phyloP scores from a whole-genome alignment of 2,113 vertebrate genomes.

The Anseranas semipalmata region DNA sequence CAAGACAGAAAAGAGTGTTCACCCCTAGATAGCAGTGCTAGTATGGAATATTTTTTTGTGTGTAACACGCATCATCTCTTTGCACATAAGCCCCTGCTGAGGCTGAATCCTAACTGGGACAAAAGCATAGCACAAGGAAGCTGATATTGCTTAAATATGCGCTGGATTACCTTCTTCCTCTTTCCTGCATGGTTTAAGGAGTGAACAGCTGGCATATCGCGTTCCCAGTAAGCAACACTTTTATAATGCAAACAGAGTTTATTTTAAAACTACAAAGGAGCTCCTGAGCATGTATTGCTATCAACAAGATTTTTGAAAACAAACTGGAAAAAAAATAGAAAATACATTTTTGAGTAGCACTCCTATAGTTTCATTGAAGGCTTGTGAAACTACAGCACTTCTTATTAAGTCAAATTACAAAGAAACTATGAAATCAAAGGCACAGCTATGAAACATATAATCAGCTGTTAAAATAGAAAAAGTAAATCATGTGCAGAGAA shows the following conservation, averaged over 20 bases:
- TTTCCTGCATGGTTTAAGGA: neutral
- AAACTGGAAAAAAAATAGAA: neutral
- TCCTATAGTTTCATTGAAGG: neutral
- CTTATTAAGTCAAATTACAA: neutral
- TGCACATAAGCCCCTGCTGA: neutral
- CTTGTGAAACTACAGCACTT: neutral
- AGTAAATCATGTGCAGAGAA: neutral
- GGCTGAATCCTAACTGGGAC: neutral
- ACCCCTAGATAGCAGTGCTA: neutral
- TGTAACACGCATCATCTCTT: neutral
- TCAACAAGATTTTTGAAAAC: neutral
- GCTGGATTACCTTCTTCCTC: neutral
- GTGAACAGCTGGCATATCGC: neutral
- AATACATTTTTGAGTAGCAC: neutral
- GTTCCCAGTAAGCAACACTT: neutral
- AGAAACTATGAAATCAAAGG: neutral
- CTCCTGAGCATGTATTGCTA: neutral
- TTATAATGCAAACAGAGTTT: neutral
- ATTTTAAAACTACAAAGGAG: neutral
- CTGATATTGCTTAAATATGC: neutral
- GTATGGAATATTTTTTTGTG: neutral
- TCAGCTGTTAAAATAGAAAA: neutral
- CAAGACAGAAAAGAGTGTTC: neutral
- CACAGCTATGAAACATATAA: neutral
- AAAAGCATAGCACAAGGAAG: conserved; percentile 3